These are phyloP conservation scores for Ochropleura leucogaster DNA, from an alignment of 2,888 invertebrate species.

Conservation along the genomic window DNA sequence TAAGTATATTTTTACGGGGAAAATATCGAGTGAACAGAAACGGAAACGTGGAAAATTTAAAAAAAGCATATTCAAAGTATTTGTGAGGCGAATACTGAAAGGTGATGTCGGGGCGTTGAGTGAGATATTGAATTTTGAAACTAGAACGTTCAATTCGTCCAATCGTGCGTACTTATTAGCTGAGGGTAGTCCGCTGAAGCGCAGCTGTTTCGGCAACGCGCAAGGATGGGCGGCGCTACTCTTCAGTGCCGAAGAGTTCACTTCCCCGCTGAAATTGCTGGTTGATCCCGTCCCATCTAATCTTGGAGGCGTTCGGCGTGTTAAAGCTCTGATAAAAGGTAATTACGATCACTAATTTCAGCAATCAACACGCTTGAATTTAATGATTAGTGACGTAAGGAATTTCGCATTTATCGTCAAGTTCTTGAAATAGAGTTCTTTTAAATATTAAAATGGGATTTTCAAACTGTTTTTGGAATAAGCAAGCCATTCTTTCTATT, in stretches of 20 bases:
- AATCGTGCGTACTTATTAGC: conserved; percentile 83
- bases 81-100: conserved; percentile 86
- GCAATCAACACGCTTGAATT: background rate
- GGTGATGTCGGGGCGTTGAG: conserved; percentile 85
- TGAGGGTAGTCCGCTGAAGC: conserved; percentile 78
- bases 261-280: conserved; percentile 81
- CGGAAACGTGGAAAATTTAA: conserved; percentile 78
- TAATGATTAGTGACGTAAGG: background rate
- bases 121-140: conserved; percentile 86
- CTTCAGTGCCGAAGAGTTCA: conserved; percentile 78
- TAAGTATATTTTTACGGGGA: conserved; percentile 88
- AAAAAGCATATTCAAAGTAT: conserved; percentile 85
- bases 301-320: conserved; percentile 83
- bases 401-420: background rate
- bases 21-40: conserved; percentile 84
- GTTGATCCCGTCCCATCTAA: conserved; percentile 86
- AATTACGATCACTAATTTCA: conserved; percentile 50
- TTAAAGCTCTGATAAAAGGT: conserved; percentile 88
- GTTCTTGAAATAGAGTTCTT: background rate
- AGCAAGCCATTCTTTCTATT: background rate
- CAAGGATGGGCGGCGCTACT: conserved; percentile 83
- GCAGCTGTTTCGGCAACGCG: conserved; percentile 70
- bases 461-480: no score
- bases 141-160: conserved; percentile 84
- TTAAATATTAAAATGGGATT: background rate